Percentiles rank a stretch among this genome's conserved stretches.
These are phyloP conservation scores for Ferrisia virgata DNA, from an alignment of 2,888 invertebrate genomes.

Conservation along the genomic window DNA sequence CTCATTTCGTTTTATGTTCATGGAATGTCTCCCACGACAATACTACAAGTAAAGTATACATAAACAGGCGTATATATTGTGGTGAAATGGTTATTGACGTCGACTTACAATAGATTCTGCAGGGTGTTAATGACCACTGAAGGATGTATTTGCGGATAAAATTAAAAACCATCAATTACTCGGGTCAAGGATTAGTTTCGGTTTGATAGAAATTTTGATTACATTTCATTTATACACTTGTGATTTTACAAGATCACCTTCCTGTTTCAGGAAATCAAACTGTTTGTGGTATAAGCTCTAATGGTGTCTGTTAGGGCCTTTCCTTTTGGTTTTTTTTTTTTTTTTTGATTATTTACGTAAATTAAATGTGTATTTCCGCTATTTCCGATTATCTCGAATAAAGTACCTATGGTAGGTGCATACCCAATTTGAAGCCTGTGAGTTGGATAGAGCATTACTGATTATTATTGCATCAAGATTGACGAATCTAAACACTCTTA, in stretches of 20 bases:
- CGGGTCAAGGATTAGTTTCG: constrained; percentile 20
- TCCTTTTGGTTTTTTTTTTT: not conserved
- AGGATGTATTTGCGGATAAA: not conserved
- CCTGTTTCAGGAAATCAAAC: not conserved
- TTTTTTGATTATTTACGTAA: not conserved
- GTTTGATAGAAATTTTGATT: not conserved
- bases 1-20: too few relatives aligned
- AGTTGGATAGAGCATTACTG: too few relatives aligned
- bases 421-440: too few relatives aligned
- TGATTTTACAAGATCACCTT: constrained; percentile 16
- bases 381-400: too few relatives aligned
- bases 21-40: not conserved
- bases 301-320: not conserved
- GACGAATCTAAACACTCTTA: too few relatives aligned
- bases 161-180: not conserved
- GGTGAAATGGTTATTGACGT: not conserved
- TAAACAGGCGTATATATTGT: not conserved
- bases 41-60: too few relatives aligned
- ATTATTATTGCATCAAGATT: too few relatives aligned
- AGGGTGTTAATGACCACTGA: not conserved
- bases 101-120: not conserved
- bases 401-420: too few relatives aligned
- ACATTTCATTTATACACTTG: not conserved
- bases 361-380: too few relatives aligned
- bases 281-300: not conserved